Evolutionary conservation across 1,140 invertebrate genomes (phyloP), one percentile per base, ranked within the genome.

Genomic region (Tetramorium alpestre): DNA sequence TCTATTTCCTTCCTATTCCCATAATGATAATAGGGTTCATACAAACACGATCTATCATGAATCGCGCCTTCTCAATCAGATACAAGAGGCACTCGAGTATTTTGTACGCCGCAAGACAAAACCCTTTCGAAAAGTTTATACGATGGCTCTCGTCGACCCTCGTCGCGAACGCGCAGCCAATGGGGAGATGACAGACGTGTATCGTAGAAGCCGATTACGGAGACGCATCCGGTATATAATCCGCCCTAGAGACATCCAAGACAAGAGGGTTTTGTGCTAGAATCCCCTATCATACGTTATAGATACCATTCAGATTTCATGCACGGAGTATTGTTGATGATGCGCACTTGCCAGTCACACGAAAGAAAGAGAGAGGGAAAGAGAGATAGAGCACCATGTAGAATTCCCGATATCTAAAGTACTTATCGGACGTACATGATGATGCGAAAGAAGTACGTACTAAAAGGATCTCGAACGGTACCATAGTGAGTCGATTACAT

Each of bases 281-380:
- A 54, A 73, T 41, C 51, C 78, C 70, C 51, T 51, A 58, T 25
- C 38, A 41, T 82, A 54, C 49, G 49, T 33, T 38, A 54, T 80
- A 82, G 78, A 82, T 41, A 73, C 41, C 49, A 82, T 73, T 82
- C 80, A 58, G 80, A 82, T 82, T 82, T 82, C 67, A 82, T 58
- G 80, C 80, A 72, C 25, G 51, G 51, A 82, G 54, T 58, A 82
- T 82, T 72, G 51, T 82, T 56, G 67, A 25, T 51, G 80, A 58
- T 72, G 67, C 25, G 51, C 67, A 47, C 67, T 82, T 72, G 51
- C 56, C 51, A 82, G 80, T 58, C 78, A 72, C 16, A 51, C 49
- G 58, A 33, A 33, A 33, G 51, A 54, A 1, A 54, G 51, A 38
- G 33, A 64, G 28, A 64, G 28, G 49, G 58, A 64, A 18, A 33